Evolutionary conservation across 2,797 vertebrate species (phyloP).

Genomic region (Ptychadena robeensis): DNA sequence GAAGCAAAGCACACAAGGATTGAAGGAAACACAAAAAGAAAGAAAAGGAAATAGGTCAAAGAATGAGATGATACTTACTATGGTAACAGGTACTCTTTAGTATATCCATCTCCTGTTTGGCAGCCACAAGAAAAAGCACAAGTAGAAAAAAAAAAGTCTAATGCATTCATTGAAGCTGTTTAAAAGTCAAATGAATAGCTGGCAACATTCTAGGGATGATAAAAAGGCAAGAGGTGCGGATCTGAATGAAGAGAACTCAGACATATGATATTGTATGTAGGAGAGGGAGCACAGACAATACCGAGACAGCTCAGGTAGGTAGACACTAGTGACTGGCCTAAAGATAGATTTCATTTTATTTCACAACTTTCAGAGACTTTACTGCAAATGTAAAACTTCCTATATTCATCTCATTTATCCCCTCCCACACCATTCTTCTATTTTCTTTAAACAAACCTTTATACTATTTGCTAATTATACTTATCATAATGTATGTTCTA

Average conservation of each 20-base stretch:
- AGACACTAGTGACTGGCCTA: not conserved
- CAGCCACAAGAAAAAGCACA: conserved; percentile 98
- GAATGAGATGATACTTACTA: conserved; percentile 94
- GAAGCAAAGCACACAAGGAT: conserved; percentile 79
- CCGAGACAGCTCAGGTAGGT: conserved; percentile 19
- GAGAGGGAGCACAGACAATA: conserved; percentile 68
- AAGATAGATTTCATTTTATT: not conserved
- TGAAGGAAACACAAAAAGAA: conserved; percentile 48
- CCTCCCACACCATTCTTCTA: not conserved
- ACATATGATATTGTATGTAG: conserved; percentile 74
- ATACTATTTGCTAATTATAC: not conserved
- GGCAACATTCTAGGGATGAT: conserved; percentile 81
- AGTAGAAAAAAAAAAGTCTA: conserved; percentile 98
- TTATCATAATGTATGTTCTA: not conserved
- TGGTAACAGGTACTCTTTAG: conserved; percentile 99
- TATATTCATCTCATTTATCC: not conserved
- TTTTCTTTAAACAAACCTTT: too few relatives aligned
- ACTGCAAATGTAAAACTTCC: not conserved
- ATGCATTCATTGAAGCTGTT: conserved; percentile 95
- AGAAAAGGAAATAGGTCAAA: conserved; percentile 67
- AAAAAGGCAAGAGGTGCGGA: conserved; percentile 78
- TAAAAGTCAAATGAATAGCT: conserved; percentile 82
- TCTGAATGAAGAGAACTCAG: conserved; percentile 78
- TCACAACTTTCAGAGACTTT: not conserved
- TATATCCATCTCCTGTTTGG: conserved; percentile 97